phyloP scores from a whole-genome alignment of 2,888 invertebrate genomes.

The Harpalus rubripes region DNA sequence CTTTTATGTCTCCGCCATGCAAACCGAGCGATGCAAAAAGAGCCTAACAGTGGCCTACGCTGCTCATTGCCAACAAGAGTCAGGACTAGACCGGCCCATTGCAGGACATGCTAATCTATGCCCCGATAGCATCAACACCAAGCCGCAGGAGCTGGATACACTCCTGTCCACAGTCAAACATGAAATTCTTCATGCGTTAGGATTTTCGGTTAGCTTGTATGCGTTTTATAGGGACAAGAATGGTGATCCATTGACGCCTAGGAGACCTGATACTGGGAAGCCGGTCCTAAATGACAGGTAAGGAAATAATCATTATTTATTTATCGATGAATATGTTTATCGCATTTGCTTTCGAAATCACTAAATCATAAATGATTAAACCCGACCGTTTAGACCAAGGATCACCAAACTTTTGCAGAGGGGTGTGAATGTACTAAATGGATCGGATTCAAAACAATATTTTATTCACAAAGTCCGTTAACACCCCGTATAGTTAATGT shows the following conservation, averaged over 20 bases:
- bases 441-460: too few species aligned
- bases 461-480: too few species aligned
- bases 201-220: constrained; percentile 97
- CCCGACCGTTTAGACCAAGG: too few species aligned
- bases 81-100: constrained; percentile 95
- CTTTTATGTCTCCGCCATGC: constrained; percentile 96
- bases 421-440: too few species aligned
- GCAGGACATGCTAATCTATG: constrained; percentile 99
- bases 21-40: constrained; percentile 94
- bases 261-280: constrained; percentile 91
- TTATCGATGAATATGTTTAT: too few species aligned
- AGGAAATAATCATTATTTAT: constrained; percentile 1
- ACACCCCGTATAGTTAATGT: too few species aligned
- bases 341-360: too few species aligned
- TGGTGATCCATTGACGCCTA: constrained; percentile 92
- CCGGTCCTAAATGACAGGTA: constrained; percentile 93
- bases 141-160: constrained; percentile 93
- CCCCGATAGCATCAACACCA: constrained; percentile 94
- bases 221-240: constrained; percentile 96
- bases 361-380: too few species aligned
- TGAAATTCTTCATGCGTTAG: constrained; percentile 98
- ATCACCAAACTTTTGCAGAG: too few species aligned
- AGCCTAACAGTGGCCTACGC: constrained; percentile 97
- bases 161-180: constrained; percentile 98
- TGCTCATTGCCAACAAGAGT: constrained; percentile 98